phyloP scores from a whole-genome alignment of 2,113 vertebrate genomes.

The Ageneiosus marmoratus region DNA sequence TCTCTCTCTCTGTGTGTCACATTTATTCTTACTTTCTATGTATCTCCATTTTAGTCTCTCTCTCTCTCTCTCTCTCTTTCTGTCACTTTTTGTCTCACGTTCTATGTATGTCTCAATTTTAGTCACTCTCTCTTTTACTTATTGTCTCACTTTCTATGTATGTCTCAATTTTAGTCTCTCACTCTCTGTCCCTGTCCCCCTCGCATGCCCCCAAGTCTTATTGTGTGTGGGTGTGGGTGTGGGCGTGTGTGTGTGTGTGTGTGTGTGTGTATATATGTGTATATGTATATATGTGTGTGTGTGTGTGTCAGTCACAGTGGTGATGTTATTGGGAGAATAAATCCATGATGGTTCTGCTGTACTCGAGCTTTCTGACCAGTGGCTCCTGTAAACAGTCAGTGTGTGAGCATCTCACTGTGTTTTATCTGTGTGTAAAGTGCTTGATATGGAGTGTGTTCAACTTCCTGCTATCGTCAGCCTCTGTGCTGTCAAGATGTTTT shows the following conservation, averaged over 20 bases:
- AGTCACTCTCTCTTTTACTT: no score
- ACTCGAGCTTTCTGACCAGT: not conserved
- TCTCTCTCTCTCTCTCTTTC: no score
- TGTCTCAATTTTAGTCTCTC: no score
- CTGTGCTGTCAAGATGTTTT: not conserved
- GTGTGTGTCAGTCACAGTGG: conserved; percentile 50
- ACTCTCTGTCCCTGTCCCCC: not conserved
- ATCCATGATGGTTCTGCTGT: not conserved
- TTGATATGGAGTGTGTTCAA: conserved; percentile 13
- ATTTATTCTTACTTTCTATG: no score
- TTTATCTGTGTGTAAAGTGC: not conserved
- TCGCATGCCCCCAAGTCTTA: no score
- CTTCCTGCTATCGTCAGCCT: conserved; percentile 2
- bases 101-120: no score
- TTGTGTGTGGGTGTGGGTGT: no score
- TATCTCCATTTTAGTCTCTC: no score
- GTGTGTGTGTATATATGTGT: not conserved
- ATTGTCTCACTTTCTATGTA: no score
- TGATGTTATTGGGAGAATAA: conserved; percentile 1
- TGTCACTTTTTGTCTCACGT: no score
- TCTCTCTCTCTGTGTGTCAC: no score
- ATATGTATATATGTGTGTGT: conserved; percentile 16
- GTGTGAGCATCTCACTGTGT: not conserved
- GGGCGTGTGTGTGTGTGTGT: no score
- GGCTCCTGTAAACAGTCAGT: not conserved